A percentile compares a stretch with the other conserved stretches of the same genome.
Evolutionary conservation across 2,888 invertebrate species (phyloP).

Genomic region (Caenorhabditis macrosperma): DNA sequence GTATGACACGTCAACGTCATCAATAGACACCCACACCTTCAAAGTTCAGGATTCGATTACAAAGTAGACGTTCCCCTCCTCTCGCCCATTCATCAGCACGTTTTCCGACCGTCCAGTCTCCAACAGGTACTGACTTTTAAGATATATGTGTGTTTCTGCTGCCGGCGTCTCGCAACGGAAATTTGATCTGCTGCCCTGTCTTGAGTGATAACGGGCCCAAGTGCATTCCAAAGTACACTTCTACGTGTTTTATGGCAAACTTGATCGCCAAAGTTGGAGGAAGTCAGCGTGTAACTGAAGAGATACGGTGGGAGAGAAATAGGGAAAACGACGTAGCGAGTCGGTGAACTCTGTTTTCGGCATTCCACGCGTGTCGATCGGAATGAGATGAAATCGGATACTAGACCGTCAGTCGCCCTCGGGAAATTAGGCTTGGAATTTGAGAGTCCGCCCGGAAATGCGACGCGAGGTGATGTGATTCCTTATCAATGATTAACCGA

Average conservation of each 20-base stretch:
- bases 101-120: slow-evolving; percentile 69
- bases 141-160: neutral
- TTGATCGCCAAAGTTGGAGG: slow-evolving; percentile 24
- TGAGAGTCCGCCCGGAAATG: slow-evolving; percentile 21
- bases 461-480: no score
- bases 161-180: neutral
- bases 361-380: slow-evolving; percentile 1
- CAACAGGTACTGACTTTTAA: slow-evolving; percentile 64
- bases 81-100: slow-evolving; percentile 70
- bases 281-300: neutral
- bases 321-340: slow-evolving; percentile 14
- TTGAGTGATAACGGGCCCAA: slow-evolving; percentile 32
- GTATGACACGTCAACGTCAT: slow-evolving; percentile 14
- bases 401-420: slow-evolving; percentile 29
- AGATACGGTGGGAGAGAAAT: slow-evolving; percentile 20
- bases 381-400: neutral
- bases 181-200: slow-evolving; percentile 13
- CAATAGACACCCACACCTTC: neutral
- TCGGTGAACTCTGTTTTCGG: slow-evolving; percentile 45
- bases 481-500: slow-evolving; percentile 19
- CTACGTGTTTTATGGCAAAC: slow-evolving; percentile 19
- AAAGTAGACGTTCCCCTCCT: slow-evolving; percentile 68
- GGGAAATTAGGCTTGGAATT: slow-evolving; percentile 8
- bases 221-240: slow-evolving; percentile 45
- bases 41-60: slow-evolving; percentile 61